Evolutionary conservation across 2,888 invertebrate genomes (phyloP).

Genomic region (Rhagonycha lutea): DNA sequence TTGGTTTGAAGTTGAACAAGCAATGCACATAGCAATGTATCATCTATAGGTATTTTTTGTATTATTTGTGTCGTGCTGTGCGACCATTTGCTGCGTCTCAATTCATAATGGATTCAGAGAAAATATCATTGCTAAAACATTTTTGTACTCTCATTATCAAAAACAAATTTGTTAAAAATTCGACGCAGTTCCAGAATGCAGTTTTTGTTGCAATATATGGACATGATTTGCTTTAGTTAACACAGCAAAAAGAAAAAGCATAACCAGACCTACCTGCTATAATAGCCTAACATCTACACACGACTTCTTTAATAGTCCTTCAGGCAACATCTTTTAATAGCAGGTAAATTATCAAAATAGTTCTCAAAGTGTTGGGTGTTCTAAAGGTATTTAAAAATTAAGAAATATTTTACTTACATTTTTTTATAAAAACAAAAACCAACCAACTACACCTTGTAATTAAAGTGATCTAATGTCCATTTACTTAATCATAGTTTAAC

Average conservation of each 20-base stretch:
- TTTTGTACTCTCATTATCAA: slow-evolving; percentile 25
- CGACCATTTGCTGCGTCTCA: slow-evolving; percentile 26
- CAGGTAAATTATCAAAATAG: slow-evolving; percentile 20
- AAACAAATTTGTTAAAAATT: slow-evolving; percentile 26
- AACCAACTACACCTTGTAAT: background rate
- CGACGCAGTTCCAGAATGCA: slow-evolving; percentile 23
- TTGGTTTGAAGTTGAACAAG: slow-evolving; percentile 15
- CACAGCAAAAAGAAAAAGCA: slow-evolving; percentile 11
- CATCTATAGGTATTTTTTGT: slow-evolving; percentile 18
- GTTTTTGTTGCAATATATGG: slow-evolving; percentile 24
- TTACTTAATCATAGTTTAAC: background rate
- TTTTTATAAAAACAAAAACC: background rate
- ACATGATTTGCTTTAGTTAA: slow-evolving; percentile 16
- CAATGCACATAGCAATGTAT: slow-evolving; percentile 16
- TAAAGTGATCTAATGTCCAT: background rate
- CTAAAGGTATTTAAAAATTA: background rate
- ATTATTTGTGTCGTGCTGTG: slow-evolving; percentile 29
- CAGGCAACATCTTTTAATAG: slow-evolving; percentile 12
- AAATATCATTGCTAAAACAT: slow-evolving; percentile 28
- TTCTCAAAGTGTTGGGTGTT: background rate
- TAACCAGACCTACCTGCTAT: slow-evolving; percentile 26
- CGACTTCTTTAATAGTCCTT: slow-evolving; percentile 26
- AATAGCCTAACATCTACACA: slow-evolving; percentile 23
- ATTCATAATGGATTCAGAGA: slow-evolving; percentile 28
- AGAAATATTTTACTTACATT: background rate